phyloP scores from a whole-genome alignment of 2,888 invertebrate species.

The Pegoplata infirma region DNA sequence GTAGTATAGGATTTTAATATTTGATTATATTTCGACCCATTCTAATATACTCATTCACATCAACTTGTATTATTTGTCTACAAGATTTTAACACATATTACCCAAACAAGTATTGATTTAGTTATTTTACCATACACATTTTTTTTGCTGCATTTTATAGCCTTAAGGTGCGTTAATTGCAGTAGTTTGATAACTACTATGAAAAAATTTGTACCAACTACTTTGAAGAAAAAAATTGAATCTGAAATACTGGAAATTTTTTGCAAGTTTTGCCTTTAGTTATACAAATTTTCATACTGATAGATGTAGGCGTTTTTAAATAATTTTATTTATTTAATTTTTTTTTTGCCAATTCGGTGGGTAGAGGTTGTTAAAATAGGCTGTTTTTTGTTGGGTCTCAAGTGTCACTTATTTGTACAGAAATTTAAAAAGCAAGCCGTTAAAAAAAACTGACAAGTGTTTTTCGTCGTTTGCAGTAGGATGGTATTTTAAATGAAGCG shows the following conservation, averaged over 20 bases:
- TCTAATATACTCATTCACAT: too few relatives aligned
- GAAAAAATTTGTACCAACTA: conserved; percentile 39
- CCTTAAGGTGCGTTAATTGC: conserved; percentile 48
- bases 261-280: background rate
- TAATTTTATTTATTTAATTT: too few relatives aligned
- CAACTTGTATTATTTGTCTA: background rate
- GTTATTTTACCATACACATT: too few relatives aligned
- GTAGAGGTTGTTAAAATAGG: conserved; percentile 8
- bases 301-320: conserved; percentile 19
- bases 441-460: too few relatives aligned
- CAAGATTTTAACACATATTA: background rate
- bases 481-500: conserved; percentile 43
- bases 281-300: too few relatives aligned
- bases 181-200: conserved; percentile 29
- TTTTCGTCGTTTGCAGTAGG: too few relatives aligned
- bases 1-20: too few relatives aligned
- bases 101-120: conserved; percentile 18
- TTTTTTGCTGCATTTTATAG: conserved; percentile 17
- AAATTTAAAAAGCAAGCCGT: too few relatives aligned
- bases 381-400: background rate
- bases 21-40: too few relatives aligned
- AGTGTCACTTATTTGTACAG: conserved; percentile 30
- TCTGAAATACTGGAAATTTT: too few relatives aligned
- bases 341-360: background rate
- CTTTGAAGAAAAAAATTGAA: too few relatives aligned